Conservation (phyloP, 2,113 vertebrate species). For the Microtus richardsoni region DNA sequence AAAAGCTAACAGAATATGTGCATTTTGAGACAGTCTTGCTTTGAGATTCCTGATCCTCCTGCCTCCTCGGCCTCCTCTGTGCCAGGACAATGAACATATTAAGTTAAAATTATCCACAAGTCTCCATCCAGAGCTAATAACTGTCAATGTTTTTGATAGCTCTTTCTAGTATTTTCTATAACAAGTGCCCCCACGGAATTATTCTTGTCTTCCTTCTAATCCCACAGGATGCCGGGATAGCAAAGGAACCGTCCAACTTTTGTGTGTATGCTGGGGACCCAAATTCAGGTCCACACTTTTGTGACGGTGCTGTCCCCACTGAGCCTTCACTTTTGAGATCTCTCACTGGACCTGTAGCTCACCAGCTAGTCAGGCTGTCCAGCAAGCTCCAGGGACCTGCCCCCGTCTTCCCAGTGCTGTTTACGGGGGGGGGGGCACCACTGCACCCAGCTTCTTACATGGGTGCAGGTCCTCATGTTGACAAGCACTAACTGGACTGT, state of each 20-base stretch:
- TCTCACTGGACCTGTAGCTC: background rate
- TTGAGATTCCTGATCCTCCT: background rate
- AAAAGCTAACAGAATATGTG: background rate
- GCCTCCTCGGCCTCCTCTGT: background rate
- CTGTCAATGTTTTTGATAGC: background rate
- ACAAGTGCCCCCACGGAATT: background rate
- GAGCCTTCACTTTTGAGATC: background rate
- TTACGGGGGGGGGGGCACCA: background rate
- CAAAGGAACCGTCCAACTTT: background rate
- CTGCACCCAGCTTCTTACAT: background rate
- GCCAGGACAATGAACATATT: background rate
- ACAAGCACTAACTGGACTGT: too few species aligned
- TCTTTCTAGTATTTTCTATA: background rate
- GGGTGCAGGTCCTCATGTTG: background rate
- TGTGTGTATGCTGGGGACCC: background rate
- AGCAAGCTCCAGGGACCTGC: background rate
- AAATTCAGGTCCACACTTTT: background rate
- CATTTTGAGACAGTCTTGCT: background rate
- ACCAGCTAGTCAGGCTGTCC: background rate
- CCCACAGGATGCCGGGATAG: background rate
- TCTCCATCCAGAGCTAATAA: conserved; percentile 13
- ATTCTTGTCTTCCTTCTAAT: background rate
- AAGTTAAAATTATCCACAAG: conserved; percentile 27
- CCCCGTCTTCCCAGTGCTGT: background rate
- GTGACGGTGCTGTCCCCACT: background rate